These are phyloP conservation scores for Scaptomyza pallida DNA, from an alignment of 1,140 invertebrate species.

Conservation along the genomic window DNA sequence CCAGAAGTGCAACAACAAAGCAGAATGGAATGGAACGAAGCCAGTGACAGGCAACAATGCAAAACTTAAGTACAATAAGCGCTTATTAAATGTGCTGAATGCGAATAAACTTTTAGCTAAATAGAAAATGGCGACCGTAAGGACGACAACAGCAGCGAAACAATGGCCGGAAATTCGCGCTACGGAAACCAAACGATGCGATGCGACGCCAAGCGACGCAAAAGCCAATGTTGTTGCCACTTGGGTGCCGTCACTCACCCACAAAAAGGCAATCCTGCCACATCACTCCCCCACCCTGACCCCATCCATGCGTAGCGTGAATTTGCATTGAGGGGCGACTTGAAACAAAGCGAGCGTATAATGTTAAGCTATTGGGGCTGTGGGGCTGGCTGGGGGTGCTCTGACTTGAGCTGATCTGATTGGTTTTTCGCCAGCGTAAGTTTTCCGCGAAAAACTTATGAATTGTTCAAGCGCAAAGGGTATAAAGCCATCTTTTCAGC, in stretches of 20 bases:
- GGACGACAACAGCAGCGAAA: slow-evolving; percentile 42
- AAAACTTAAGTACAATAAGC: slow-evolving; percentile 75
- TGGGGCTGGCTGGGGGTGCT: neutral
- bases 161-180: slow-evolving; percentile 70
- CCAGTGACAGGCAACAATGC: slow-evolving; percentile 59
- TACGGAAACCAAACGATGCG: slow-evolving; percentile 45
- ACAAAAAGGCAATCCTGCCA: slow-evolving; percentile 37
- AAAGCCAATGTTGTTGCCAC: slow-evolving; percentile 35
- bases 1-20: slow-evolving; percentile 1
- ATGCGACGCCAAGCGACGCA: slow-evolving; percentile 7
- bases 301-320: too few relatives aligned
- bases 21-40: slow-evolving; percentile 4
- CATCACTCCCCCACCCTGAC: slow-evolving; percentile 9
- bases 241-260: slow-evolving; percentile 61
- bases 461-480: slow-evolving; percentile 48
- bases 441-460: slow-evolving; percentile 42
- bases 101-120: slow-evolving; percentile 78
- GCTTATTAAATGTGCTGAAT: slow-evolving; percentile 79
- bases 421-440: slow-evolving; percentile 35
- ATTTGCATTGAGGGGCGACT: slow-evolving; percentile 50
- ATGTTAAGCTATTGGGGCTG: slow-evolving; percentile 27
- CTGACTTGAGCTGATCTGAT: slow-evolving; percentile 19
- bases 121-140: slow-evolving; percentile 68
- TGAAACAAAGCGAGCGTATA: slow-evolving; percentile 64
- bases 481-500: slow-evolving; percentile 28